Evolutionary conservation across 2,888 invertebrate species (phyloP).

Genomic region (Nineta flava): DNA sequence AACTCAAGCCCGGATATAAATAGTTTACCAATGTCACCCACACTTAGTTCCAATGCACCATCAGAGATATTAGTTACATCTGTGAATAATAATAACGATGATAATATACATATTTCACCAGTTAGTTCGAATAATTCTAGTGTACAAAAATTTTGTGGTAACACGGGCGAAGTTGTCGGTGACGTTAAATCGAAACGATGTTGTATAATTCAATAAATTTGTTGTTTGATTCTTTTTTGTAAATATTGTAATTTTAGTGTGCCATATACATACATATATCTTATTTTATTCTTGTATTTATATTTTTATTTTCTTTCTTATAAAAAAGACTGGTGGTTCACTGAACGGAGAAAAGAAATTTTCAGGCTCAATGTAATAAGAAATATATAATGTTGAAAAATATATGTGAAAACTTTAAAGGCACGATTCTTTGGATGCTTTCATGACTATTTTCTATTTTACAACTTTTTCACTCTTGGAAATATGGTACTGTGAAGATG

Average conservation of each 20-base stretch:
- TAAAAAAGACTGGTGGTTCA: too few relatives aligned
- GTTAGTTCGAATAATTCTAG: slow-evolving; percentile 24
- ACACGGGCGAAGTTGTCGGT: slow-evolving; percentile 63
- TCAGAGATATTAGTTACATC: slow-evolving; percentile 22
- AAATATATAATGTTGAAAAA: too few relatives aligned
- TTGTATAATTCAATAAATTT: slow-evolving; percentile 51
- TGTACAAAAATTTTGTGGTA: slow-evolving; percentile 49
- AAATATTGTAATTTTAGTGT: slow-evolving; percentile 1
- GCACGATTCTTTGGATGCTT: too few relatives aligned
- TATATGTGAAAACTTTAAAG: too few relatives aligned
- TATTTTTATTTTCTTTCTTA: too few relatives aligned
- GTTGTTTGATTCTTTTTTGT: slow-evolving; percentile 3
- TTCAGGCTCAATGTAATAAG: too few relatives aligned
- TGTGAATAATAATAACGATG: slow-evolving; percentile 10
- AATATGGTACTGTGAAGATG: too few relatives aligned
- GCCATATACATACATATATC: slow-evolving; percentile 2
- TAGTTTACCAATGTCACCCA: slow-evolving; percentile 20
- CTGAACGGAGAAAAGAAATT: too few relatives aligned
- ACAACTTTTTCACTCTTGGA: too few relatives aligned
- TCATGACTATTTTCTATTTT: too few relatives aligned
- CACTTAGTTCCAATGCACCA: slow-evolving; percentile 24
- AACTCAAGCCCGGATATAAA: slow-evolving; percentile 38
- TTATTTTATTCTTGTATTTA: neutral
- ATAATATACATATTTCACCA: slow-evolving; percentile 24
- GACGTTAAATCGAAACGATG: slow-evolving; percentile 55